Conservation (phyloP, 2,888 invertebrate genomes). For the Euphydryas editha region DNA sequence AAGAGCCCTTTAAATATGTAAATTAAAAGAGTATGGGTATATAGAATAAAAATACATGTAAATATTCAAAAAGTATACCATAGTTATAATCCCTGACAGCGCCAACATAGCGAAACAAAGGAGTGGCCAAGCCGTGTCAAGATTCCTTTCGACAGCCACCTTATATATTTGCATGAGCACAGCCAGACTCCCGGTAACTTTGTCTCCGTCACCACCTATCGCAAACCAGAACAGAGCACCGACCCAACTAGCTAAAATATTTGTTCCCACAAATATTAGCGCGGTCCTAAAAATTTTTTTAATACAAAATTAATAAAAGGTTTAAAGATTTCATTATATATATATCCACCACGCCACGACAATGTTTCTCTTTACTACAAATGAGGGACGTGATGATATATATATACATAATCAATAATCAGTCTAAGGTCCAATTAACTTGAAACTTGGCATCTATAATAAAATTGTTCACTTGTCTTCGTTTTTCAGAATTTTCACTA, state of each 20-base stretch:
- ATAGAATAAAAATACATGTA: neutral
- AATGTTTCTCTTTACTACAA: too few species aligned
- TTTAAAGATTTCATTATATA: too few species aligned
- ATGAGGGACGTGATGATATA: too few species aligned
- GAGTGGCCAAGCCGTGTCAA: slow-evolving; percentile 57
- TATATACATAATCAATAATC: too few species aligned
- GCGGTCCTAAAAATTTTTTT: slow-evolving; percentile 61
- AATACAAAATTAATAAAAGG: neutral
- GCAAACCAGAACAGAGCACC: slow-evolving; percentile 65
- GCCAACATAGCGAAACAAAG: slow-evolving; percentile 56
- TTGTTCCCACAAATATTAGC: slow-evolving; percentile 53
- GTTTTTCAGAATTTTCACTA: too few species aligned
- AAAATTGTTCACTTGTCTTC: too few species aligned
- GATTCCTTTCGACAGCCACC: slow-evolving; percentile 47
- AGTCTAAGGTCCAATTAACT: too few species aligned
- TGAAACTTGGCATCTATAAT: too few species aligned
- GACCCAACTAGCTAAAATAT: slow-evolving; percentile 60
- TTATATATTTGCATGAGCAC: slow-evolving; percentile 61
- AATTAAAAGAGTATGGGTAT: too few species aligned
- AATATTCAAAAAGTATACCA: slow-evolving; percentile 54
- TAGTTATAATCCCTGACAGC: slow-evolving; percentile 63
- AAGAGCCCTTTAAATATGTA: too few species aligned
- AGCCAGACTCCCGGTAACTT: slow-evolving; percentile 54
- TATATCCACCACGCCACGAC: too few species aligned
- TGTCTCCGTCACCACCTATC: slow-evolving; percentile 49